A percentile compares a stretch with the other conserved stretches of the same genome.
phyloP scores from a whole-genome alignment of 2,888 invertebrate species.

The Allolobophora icterica region DNA sequence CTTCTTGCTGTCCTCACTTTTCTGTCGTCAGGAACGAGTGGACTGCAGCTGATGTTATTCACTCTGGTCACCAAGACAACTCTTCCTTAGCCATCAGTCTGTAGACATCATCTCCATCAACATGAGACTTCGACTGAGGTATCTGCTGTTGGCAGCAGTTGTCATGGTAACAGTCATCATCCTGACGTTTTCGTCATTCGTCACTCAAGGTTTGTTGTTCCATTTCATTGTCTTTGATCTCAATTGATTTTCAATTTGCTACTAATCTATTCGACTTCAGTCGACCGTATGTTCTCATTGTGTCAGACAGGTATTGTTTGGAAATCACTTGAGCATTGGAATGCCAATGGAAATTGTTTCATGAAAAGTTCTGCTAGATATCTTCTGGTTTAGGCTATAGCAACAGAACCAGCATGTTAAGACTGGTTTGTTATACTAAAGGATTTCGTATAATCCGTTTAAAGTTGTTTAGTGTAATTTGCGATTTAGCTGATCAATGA shows the following conservation, averaged over 20 bases:
- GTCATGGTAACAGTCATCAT: background rate
- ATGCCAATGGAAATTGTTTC: background rate
- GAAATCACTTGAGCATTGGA: background rate
- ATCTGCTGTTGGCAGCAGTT: conserved; percentile 19
- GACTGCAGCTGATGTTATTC: background rate
- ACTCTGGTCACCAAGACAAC: background rate
- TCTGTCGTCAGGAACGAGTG: background rate
- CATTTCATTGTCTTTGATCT: no score
- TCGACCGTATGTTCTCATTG: background rate
- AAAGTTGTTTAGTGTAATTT: background rate
- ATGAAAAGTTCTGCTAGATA: background rate
- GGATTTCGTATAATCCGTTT: background rate
- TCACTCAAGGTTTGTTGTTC: background rate
- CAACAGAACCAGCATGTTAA: background rate
- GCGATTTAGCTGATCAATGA: background rate
- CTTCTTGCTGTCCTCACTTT: background rate
- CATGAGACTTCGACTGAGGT: conserved; percentile 14
- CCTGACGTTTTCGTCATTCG: background rate
- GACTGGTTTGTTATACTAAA: background rate
- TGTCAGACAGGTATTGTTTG: background rate
- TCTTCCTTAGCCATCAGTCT: background rate
- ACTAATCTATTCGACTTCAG: background rate
- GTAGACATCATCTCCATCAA: background rate
- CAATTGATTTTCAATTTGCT: background rate
- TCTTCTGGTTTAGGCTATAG: background rate